Conservation (phyloP, 2,113 vertebrate species). For the Dolichallabes microphthalmus region DNA sequence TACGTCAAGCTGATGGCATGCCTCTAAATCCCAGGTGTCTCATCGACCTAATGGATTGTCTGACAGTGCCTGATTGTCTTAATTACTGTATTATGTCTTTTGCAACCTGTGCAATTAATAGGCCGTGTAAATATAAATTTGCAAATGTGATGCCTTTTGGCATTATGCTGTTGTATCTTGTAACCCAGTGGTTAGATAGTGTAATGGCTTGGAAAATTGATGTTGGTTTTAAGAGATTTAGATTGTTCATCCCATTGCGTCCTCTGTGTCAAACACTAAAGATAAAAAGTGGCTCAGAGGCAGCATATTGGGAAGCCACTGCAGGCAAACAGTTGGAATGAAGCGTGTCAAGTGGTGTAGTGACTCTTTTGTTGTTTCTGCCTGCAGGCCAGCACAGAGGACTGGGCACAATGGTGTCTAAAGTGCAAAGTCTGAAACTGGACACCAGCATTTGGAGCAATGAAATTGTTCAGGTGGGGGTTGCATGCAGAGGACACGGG, state of each 20-base stretch:
- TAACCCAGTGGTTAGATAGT: neutral
- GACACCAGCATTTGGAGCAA: conserved; percentile 98
- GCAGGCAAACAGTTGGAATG: conserved; percentile 33
- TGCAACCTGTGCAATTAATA: neutral
- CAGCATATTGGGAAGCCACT: conserved; percentile 34
- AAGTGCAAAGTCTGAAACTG: conserved; percentile 96
- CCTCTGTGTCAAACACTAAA: conserved; percentile 15
- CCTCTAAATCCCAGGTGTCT: neutral
- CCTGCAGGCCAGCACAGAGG: conserved; percentile 87
- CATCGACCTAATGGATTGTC: neutral
- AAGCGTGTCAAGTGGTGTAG: conserved; percentile 38
- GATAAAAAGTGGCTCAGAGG: conserved; percentile 40
- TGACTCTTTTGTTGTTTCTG: conserved; percentile 52
- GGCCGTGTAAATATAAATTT: neutral
- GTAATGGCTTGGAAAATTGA: conserved; percentile 10
- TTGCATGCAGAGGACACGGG: neutral
- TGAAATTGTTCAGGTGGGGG: conserved; percentile 87
- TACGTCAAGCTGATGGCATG: conserved; percentile 33
- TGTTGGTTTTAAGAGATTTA: conserved; percentile 6
- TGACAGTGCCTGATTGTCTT: neutral
- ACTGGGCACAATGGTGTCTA: conserved; percentile 90
- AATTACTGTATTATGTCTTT: neutral
- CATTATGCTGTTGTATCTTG: neutral
- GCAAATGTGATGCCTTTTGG: neutral
- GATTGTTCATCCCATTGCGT: conserved; percentile 15